Conservation (phyloP, 2,888 invertebrate species). For the Lepas anatifera region DNA sequence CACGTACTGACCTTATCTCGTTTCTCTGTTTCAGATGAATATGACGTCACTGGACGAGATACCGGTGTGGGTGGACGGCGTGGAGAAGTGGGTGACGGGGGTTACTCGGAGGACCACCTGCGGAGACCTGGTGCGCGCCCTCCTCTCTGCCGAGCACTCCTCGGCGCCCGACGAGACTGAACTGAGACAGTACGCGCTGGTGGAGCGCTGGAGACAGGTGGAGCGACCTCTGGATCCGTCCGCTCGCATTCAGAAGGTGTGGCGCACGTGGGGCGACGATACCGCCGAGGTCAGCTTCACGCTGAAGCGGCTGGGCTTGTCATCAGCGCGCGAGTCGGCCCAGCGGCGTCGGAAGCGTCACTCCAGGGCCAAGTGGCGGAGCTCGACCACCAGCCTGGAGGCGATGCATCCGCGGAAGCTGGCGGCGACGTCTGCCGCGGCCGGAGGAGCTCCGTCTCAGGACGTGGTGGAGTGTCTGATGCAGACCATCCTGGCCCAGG, state of each 20-base stretch:
- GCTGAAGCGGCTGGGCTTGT: conserved; percentile 18
- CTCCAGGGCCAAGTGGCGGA: not conserved
- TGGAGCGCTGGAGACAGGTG: conserved; percentile 65
- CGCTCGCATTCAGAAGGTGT: conserved; percentile 17
- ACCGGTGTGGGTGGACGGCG: conserved; percentile 60
- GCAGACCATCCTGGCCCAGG: conserved; percentile 10
- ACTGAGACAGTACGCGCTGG: conserved; percentile 47
- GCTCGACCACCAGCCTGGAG: not conserved
- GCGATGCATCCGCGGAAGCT: conserved; percentile 1
- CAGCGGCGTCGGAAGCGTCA: conserved; percentile 18
- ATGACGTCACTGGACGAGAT: conserved; percentile 42
- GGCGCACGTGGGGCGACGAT: conserved; percentile 23
- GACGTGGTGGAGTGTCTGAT: conserved; percentile 5
- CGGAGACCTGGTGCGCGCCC: conserved; percentile 58
- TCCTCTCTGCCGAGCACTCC: conserved; percentile 42
- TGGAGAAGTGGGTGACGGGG: conserved; percentile 67
- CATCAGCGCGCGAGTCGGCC: conserved; percentile 12
- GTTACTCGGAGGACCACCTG: conserved; percentile 63
- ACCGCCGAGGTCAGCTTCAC: conserved; percentile 22
- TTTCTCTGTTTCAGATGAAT: not conserved
- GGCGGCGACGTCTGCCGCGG: not conserved
- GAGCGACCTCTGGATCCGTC: conserved; percentile 28
- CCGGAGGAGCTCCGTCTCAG: not conserved
- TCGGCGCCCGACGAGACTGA: conserved; percentile 29
- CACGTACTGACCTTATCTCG: not conserved